phyloP scores from a whole-genome alignment of 2,797 vertebrate species.

The Cephalopachus bancanus region DNA sequence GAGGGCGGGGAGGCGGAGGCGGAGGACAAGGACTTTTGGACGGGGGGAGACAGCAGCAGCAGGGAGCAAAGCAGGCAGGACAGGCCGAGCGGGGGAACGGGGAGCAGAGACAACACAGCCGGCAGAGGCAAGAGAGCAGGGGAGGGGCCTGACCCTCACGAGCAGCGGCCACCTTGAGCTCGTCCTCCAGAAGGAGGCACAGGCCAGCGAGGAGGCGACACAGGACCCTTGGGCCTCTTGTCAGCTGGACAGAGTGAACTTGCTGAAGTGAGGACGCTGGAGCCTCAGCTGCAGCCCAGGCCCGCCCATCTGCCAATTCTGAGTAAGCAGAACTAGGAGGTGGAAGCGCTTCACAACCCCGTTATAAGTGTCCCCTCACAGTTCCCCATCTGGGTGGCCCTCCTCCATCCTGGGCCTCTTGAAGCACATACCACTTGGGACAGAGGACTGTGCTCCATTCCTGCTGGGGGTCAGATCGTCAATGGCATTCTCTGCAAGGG shows the following conservation, averaged over 20 bases:
- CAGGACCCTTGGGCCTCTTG: background rate
- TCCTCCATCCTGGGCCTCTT: background rate
- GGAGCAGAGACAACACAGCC: background rate
- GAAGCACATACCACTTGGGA: constrained; percentile 76
- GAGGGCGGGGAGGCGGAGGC: background rate
- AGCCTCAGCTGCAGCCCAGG: background rate
- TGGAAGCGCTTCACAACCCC: background rate
- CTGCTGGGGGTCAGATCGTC: background rate
- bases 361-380: background rate
- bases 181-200: background rate
- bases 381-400: background rate
- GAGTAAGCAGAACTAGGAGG: background rate
- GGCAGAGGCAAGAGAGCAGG: background rate
- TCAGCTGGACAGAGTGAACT: background rate
- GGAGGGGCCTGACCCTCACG: background rate
- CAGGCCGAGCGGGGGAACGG: background rate
- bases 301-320: background rate
- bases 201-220: background rate
- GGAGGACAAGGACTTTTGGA: background rate
- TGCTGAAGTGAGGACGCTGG: no score
- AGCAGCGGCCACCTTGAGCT: background rate
- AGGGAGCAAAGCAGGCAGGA: background rate
- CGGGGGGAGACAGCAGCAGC: background rate
- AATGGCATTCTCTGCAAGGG: constrained; percentile 54
- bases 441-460: constrained; percentile 53